Evolutionary conservation across 2,797 vertebrate genomes (phyloP).

Genomic region (Mico argentatus): DNA sequence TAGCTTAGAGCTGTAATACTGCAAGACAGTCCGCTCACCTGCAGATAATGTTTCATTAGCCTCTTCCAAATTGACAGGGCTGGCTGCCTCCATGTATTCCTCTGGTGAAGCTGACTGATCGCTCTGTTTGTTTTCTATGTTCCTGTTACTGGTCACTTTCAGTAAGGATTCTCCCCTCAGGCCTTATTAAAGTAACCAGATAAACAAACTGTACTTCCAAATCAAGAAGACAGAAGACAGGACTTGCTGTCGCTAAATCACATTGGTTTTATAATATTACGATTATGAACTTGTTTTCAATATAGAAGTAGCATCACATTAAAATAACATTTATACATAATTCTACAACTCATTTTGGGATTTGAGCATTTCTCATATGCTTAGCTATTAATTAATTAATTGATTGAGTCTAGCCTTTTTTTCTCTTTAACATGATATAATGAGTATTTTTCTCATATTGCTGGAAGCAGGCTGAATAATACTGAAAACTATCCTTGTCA

Average conservation of each 20-base stretch:
- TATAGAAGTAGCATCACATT: not conserved
- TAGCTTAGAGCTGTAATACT: slow-evolving; percentile 70
- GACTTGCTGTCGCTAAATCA: not conserved
- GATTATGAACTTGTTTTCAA: not conserved
- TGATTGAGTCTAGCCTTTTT: not conserved
- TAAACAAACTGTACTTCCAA: slow-evolving; percentile 57
- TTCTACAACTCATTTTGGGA: not conserved
- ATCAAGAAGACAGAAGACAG: slow-evolving; percentile 36
- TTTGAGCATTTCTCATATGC: not conserved
- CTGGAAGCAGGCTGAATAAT: not conserved
- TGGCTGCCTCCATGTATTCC: slow-evolving; percentile 53
- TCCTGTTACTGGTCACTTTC: slow-evolving; percentile 69
- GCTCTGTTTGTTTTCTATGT: slow-evolving; percentile 68
- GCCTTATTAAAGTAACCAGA: slow-evolving; percentile 72
- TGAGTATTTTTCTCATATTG: slow-evolving; percentile 4
- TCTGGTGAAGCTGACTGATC: slow-evolving; percentile 63
- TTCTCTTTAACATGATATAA: not conserved
- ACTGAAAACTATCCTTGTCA: not conserved
- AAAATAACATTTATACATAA: not conserved
- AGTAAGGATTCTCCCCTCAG: slow-evolving; percentile 55
- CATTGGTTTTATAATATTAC: not conserved
- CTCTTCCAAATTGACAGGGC: slow-evolving; percentile 67
- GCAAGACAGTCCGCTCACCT: slow-evolving; percentile 68
- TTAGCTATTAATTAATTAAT: slow-evolving; percentile 18
- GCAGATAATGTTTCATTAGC: slow-evolving; percentile 79